phyloP scores from a whole-genome alignment of 1,140 invertebrate genomes.

The Trichogramma pretiosum region DNA sequence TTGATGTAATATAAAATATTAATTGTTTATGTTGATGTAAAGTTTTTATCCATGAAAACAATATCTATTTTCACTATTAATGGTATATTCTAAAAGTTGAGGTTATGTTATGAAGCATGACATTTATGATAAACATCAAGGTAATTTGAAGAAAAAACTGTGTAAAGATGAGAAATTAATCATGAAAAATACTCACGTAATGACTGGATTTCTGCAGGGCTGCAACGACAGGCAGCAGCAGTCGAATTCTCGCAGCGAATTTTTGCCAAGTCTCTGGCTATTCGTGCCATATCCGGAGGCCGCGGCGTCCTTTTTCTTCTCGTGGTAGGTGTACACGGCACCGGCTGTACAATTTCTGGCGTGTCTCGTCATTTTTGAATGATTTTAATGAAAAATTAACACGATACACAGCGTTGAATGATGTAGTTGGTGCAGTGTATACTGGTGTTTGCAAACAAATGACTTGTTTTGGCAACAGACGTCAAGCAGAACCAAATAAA shows the following conservation, averaged over 20 bases:
- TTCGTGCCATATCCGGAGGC: conserved; percentile 86
- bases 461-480: too few species aligned
- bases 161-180: not conserved
- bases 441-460: too few species aligned
- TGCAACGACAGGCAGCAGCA: conserved; percentile 95
- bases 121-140: too few species aligned
- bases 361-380: conserved; percentile 96
- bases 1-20: not conserved
- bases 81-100: too few species aligned
- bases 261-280: conserved; percentile 79
- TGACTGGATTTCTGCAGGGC: conserved; percentile 81
- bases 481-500: too few species aligned
- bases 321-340: conserved; percentile 96
- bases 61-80: too few species aligned
- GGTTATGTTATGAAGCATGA: too few species aligned
- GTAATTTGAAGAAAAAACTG: too few species aligned
- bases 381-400: too few species aligned
- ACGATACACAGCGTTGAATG: too few species aligned
- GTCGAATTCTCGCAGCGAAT: conserved; percentile 97
- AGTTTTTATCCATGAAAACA: too few species aligned
- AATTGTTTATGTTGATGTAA: not conserved
- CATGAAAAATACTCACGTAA: conserved; percentile 68
- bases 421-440: too few species aligned
- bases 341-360: conserved; percentile 96
- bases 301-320: conserved; percentile 92